phyloP scores from a whole-genome alignment of 2,113 vertebrate species.

The Camelus bactrianus region DNA sequence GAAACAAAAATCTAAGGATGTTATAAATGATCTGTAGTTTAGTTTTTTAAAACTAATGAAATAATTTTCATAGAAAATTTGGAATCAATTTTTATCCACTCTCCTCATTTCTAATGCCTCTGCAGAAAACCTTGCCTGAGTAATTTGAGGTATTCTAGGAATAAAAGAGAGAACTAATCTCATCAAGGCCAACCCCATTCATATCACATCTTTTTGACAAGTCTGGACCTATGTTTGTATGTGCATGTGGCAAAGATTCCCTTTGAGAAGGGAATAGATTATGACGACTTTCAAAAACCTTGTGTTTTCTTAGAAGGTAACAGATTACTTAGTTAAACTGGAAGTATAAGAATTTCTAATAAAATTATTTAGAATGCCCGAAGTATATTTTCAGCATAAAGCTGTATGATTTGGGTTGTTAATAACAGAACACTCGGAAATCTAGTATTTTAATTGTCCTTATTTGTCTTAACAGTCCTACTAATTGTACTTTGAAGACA shows the following conservation, averaged over 20 bases:
- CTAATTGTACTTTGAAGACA: background rate
- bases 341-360: background rate
- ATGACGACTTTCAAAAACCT: background rate
- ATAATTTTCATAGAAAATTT: background rate
- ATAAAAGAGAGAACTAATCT: background rate
- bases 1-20: background rate
- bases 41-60: constrained; percentile 41
- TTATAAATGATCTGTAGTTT: constrained; percentile 5
- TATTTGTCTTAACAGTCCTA: background rate
- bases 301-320: background rate
- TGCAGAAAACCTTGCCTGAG: background rate
- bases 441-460: background rate
- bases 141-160: background rate
- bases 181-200: background rate
- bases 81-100: background rate
- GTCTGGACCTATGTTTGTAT: background rate
- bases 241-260: background rate
- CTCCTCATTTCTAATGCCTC: background rate
- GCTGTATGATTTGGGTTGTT: background rate
- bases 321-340: background rate
- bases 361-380: constrained; percentile 22
- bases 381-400: constrained; percentile 27
- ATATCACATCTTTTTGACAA: background rate
- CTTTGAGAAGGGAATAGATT: background rate
- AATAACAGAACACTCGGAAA: background rate